phyloP scores from a whole-genome alignment of 2,113 vertebrate species.

The Lepidothrix coronata region DNA sequence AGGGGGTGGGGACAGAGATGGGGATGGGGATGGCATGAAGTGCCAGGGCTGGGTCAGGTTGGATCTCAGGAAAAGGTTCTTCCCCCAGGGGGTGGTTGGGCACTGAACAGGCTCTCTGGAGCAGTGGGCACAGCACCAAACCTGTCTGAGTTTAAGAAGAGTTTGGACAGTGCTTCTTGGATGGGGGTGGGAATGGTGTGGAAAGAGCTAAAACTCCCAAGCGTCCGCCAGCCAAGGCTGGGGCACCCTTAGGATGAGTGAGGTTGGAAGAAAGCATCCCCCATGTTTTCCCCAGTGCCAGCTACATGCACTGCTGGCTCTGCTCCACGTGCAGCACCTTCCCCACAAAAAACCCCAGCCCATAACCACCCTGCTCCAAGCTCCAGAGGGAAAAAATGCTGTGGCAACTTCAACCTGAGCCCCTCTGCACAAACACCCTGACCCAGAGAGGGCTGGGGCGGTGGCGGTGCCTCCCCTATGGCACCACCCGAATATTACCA shows the following conservation, averaged over 20 bases:
- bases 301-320: rapidly evolving
- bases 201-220: neutral
- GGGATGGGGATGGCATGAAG: neutral
- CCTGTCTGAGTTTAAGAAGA: neutral
- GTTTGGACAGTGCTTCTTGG: neutral
- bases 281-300: neutral
- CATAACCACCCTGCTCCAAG: neutral
- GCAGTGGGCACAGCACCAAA: rapidly evolving
- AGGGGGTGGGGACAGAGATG: neutral
- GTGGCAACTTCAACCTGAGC: neutral
- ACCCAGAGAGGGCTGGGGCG: rapidly evolving
- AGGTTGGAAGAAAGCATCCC: neutral
- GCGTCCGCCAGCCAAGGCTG: neutral
- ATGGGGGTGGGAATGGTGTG: neutral
- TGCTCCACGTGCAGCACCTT: neutral
- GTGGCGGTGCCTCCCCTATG: neutral
- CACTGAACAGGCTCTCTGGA: neutral
- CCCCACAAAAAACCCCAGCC: too few species aligned
- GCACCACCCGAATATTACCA: neutral
- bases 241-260: rapidly evolving
- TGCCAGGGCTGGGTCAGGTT: rapidly evolving
- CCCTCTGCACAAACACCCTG: neutral
- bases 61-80: neutral
- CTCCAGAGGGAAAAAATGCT: neutral
- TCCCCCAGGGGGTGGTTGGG: neutral